phyloP scores from a whole-genome alignment of 2,888 invertebrate species.

The Leucoptera coffeella region DNA sequence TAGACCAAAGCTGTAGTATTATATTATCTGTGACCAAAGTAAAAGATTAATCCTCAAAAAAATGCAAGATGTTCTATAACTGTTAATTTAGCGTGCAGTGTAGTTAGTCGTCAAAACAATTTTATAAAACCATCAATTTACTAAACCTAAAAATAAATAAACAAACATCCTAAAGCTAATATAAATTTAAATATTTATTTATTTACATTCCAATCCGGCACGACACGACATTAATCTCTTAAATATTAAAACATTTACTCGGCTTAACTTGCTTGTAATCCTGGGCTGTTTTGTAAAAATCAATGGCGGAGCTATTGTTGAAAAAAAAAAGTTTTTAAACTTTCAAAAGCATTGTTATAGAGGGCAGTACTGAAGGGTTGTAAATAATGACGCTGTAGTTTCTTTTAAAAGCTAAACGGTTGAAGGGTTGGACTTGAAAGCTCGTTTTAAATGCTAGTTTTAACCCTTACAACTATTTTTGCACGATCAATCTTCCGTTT shows the following conservation, averaged over 20 bases:
- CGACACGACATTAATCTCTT: slow-evolving; percentile 47
- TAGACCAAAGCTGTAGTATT: no score
- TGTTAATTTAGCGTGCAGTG: no score
- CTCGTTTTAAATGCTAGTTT: background rate
- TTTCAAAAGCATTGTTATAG: slow-evolving; percentile 49
- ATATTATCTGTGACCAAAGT: no score
- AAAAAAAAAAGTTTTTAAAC: slow-evolving; percentile 37
- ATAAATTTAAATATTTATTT: no score
- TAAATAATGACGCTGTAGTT: slow-evolving; percentile 49
- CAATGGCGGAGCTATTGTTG: slow-evolving; percentile 34
- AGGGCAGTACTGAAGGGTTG: slow-evolving; percentile 41
- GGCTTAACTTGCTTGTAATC: slow-evolving; percentile 24
- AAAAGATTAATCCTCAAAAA: no score
- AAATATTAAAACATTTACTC: slow-evolving; percentile 50
- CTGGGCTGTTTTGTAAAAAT: slow-evolving; percentile 18
- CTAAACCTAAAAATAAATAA: background rate
- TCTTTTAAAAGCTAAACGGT: slow-evolving; percentile 41
- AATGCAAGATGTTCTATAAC: no score
- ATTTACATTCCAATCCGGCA: slow-evolving; percentile 14
- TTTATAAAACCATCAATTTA: slow-evolving; percentile 1
- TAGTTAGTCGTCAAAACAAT: no score
- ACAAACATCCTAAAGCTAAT: slow-evolving; percentile 5
- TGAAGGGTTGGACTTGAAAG: slow-evolving; percentile 2
- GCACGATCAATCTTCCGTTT: no score
- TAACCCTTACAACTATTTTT: no score